Base-by-base conservation (phyloP, 2,113 vertebrate genomes). In the Dermatemys mawii region DNA sequence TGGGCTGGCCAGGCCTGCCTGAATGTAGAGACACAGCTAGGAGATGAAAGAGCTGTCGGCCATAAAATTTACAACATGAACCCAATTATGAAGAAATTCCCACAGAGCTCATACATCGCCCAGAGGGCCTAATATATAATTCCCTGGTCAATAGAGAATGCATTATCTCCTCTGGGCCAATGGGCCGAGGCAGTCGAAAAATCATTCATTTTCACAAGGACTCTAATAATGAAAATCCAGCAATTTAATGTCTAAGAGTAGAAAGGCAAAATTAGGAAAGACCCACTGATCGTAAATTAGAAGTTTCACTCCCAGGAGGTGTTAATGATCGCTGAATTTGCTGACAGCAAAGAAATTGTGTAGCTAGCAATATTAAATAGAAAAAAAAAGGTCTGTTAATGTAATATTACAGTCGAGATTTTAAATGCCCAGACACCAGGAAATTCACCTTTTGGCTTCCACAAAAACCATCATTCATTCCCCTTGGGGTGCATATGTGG, bases 151-250 rank as follows among this genome's bases (percentile, higher is more conserved):
- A 50, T 2, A 86, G 83, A 90, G 89, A 96, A 87, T 87, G 5
- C 86, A 41, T 96, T 95, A 95, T 86, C 89, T 91, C 67, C 84
- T 32, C 3, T 13, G 10, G 86, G 90, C 90, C 0, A 12, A 0
- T 88, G 94, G 93, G 73, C 92, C 63, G 78, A 17, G 0, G 89
- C 91, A 48, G 92, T 50, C 0, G 0, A 91, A 50, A 88, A 38
- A 92, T 95, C 92, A 53, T 17, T 97, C 96, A 94, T 95, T 90
- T 93, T 91, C 87, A 41, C 57, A 12, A 87, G 86, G 87, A 86
- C 50, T 8, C 32, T 78, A 9, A 1, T 92, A 94, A 92, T 93
- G 87, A 86, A 35, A 93, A 94, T 70, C 49, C 94, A 55, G 91
- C 86, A 41, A 60, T 16, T 5, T 46, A 89, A 44, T 93, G 6